Base-by-base conservation (phyloP, 2,113 vertebrate species). In the Macquaria australasica region DNA sequence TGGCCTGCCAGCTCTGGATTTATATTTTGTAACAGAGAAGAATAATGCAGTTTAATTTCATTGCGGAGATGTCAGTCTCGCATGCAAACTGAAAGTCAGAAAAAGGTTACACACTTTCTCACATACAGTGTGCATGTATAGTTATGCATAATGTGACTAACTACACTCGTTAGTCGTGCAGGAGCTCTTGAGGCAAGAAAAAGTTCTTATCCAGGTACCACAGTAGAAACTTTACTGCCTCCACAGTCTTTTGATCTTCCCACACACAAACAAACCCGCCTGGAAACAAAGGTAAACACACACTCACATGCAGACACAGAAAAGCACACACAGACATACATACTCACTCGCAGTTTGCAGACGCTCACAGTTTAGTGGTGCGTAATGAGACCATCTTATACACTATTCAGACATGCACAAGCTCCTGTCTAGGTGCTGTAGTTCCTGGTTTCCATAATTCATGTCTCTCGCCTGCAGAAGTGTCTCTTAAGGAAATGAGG, bases 271-370 rank as follows among this genome's bases (percentile, higher is more conserved):
- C 69, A 80, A 80, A 84, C 59, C 41, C 8, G 25, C 69, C 74
- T 89, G 83, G 81, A 90, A 90, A 90, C 89, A 90, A 87, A 89
- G 84, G 79, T 48, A 86, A 77, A 77, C 77, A 64, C 78, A 76
- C n/a, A 68, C 50, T n/a, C n/a, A 53, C 7, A 72, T 53, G 34
- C 77, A 79, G 37, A 87, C 48, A 39, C 20, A 51, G 51, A 53
- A 62, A 84, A 51, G 63, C 66, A 76, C 76, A 77, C 74, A 84
- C 53, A 75, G 53, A 39, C 74, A 37, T 45, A 39, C 68, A 62
- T 53, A 59, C 28, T 74, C 31, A 48, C 3, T 20, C 23, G 43
- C 81, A 67, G 45, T 85, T 68, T 79, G 73, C 75, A 82, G 78
- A 81, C 72, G 48, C 62, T 77, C 73, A 43, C 37, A 66, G 78